Evolutionary conservation across 2,888 invertebrate genomes (phyloP).

Genomic region (Camptogramma bilineatum): DNA sequence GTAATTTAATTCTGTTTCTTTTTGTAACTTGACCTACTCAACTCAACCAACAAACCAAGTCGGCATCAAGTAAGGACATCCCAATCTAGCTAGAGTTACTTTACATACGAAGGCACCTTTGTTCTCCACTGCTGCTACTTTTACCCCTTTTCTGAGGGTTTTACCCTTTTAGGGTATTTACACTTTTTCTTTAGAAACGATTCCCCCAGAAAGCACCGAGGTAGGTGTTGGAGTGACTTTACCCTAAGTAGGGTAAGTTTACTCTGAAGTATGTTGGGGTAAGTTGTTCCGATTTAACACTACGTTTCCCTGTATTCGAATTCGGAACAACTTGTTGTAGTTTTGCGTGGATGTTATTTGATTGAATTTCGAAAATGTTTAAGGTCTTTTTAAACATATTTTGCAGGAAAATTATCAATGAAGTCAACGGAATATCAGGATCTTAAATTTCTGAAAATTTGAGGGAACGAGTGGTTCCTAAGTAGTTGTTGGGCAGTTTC

Average conservation of each 20-base stretch:
- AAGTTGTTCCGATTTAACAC: conserved; percentile 30
- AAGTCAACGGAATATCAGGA: background rate
- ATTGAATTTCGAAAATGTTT: conserved; percentile 1
- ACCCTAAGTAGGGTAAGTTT: conserved; percentile 13
- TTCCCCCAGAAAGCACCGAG: conserved; percentile 5
- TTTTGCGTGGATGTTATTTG: conserved; percentile 11
- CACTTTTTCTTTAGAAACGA: conserved; percentile 1
- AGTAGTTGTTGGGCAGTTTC: too few species aligned
- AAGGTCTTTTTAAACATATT: too few species aligned
- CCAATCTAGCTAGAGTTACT: conserved; percentile 37
- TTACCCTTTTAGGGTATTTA: conserved; percentile 16
- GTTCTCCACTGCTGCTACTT: conserved; percentile 35
- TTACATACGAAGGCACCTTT: conserved; percentile 48
- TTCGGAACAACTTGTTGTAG: conserved; percentile 17
- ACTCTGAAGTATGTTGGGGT: conserved; percentile 9
- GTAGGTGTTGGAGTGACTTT: conserved; percentile 8
- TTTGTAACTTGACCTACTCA: conserved; percentile 29
- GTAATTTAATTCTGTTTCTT: background rate
- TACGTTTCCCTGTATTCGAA: conserved; percentile 30
- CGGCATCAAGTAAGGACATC: conserved; percentile 49
- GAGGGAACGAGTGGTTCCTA: too few species aligned
- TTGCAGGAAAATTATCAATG: too few species aligned
- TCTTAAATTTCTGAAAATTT: background rate
- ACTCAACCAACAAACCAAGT: conserved; percentile 30
- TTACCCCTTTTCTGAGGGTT: conserved; percentile 14